Evolutionary conservation across 2,113 vertebrate species (phyloP), one percentile per base, ranked within the genome.

Genomic region (Corapipo altera): DNA sequence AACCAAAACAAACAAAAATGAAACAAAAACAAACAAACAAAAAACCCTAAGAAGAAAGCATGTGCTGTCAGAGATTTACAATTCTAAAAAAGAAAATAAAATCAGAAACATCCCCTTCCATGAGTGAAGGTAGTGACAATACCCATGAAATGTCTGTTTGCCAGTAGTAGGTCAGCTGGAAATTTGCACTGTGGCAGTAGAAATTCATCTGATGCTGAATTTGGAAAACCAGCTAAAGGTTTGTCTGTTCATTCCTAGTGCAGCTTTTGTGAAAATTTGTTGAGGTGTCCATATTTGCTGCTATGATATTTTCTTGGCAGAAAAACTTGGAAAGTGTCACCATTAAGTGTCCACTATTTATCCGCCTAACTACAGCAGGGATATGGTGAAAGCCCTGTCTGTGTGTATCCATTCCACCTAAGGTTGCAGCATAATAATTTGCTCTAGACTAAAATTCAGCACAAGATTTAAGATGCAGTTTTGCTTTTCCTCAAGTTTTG

Each of bases 401-500:
- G 7, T 85, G 9, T 44, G 23, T 91, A 96, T 90, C 70, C 80
- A 83, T 83, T 91, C 65, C 72, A 90, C 59, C 82, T 89, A 74
- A 70, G 55, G 83, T 26, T 90, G 57, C 48, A 76, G 43, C 37
- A 88, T 1, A 19, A 28, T 76, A 94, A 55, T 94, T 94, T 77
- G 57, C 64, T 96, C 64, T 92, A 83, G 71, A 86, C 61, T 92
- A 95, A 96, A 97, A 94, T 76, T 61, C 95, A 62, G 59, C 49
- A 74, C 14, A 4, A 23, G 30, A 86, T 81, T 92, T 87, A 83
- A 89, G 70, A 77, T 52, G 46, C 18, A 87, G 30, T 87, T 93
- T 93, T 93, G 57, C 94, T 97, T 97, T 95, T 88, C 58, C 67
- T 93, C 61, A 87, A 78, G 72, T 91, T 94, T 91, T 62, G 21